phyloP scores from a whole-genome alignment of 2,797 vertebrate species.

The Anas bahamensis region DNA sequence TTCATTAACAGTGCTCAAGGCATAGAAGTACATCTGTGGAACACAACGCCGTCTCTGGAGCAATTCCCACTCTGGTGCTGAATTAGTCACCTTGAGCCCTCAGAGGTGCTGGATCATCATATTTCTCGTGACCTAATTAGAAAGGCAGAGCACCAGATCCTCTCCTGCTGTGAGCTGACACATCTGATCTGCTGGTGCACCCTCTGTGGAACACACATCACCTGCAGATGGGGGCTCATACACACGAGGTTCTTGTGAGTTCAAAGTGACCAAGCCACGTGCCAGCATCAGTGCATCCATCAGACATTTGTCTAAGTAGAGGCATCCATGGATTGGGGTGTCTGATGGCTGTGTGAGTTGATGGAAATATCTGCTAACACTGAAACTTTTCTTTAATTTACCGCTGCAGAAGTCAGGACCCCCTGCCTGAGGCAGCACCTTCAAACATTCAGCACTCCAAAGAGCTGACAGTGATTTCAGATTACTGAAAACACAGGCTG shows the following conservation, averaged over 20 bases:
- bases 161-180: rapidly evolving
- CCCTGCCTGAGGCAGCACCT: background rate
- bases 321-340: background rate
- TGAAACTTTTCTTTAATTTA: background rate
- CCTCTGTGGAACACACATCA: rapidly evolving
- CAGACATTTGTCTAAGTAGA: background rate
- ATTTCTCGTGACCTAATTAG: background rate
- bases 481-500: background rate
- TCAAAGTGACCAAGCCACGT: background rate
- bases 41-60: background rate
- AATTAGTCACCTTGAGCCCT: background rate
- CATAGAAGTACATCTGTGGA: background rate
- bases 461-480: background rate
- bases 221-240: background rate
- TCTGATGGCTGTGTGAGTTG: background rate
- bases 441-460: background rate
- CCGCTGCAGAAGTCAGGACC: background rate
- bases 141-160: background rate
- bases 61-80: background rate
- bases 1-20: background rate
- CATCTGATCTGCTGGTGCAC: rapidly evolving
- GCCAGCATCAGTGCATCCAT: rapidly evolving
- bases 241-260: background rate
- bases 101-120: background rate
- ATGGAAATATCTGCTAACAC: background rate